Evolutionary conservation across 2,113 vertebrate species (phyloP), one percentile per base, ranked within the genome.

Genomic region (Pimephales promelas): DNA sequence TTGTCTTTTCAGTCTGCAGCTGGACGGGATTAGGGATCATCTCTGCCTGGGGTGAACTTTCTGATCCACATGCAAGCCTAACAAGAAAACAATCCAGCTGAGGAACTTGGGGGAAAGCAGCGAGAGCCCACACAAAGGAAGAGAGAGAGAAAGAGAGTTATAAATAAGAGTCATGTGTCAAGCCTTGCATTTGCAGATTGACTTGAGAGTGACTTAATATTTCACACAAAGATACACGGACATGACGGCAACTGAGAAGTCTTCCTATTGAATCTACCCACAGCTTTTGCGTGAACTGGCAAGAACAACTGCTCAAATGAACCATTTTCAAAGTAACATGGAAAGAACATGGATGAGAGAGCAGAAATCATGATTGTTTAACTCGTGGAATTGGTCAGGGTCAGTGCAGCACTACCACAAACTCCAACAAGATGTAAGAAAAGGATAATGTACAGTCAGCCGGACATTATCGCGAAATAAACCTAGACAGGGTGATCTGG

Each of bases 1-100:
- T 83, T 54, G 82, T 89, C 90, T 92, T 93, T 94, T 93, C 89
- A 93, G 91, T 91, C 89, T 84, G 89, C 91, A 93, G 92, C 90
- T 94, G 92, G 86, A 81, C 87, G 88, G 91, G 92, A 92, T 94
- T 93, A 91, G 89, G 86, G 89, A 88, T 93, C 90, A 91, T 92
- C 90, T 85, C 89, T 85, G 87, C 91, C 92, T 89, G 91, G 91
- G 86, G 90, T 90, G 89, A 88, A 90, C 91, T 91, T 90, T 89
- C 90, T 90, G 92, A 91, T 92, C 87, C 87, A 88, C 84, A 75
- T 85, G 68, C 73, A 87, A 89, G 73, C 54, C 83, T 56, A 20
- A 28, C 77, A 88, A 91, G 89, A 92, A 83, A 83, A 85, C 85
- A 81, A 54, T 49, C 71, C 62, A 45, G 70, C 79, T 79, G 36